A percentile compares a stretch with the other conserved stretches of the same genome.
Evolutionary conservation across 2,888 invertebrate species (phyloP).

Genomic region (Clivina fossor): DNA sequence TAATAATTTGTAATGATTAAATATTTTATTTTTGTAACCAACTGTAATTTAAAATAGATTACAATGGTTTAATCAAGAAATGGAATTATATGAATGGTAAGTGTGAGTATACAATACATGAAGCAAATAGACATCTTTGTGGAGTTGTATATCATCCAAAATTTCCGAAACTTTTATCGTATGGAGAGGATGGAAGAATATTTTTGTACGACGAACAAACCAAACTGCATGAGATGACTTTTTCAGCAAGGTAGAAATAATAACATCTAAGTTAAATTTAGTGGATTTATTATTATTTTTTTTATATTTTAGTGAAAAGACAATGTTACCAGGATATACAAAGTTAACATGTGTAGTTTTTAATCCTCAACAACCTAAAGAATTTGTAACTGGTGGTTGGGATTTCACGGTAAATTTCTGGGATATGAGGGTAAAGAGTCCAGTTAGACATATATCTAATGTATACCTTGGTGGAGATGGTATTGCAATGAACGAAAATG

Average conservation of each 20-base stretch:
- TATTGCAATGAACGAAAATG: conserved; percentile 63
- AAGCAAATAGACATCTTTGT: conserved; percentile 65
- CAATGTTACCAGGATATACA: no score
- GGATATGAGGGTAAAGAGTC: conserved; percentile 66
- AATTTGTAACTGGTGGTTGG: conserved; percentile 70
- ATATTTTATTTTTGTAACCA: neutral
- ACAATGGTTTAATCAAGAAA: conserved; percentile 67
- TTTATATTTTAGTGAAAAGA: no score
- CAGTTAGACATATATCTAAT: conserved; percentile 60
- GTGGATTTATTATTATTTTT: no score
- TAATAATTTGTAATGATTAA: no score
- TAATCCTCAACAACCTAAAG: conserved; percentile 65
- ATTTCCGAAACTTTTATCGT: conserved; percentile 60
- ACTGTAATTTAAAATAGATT: conserved; percentile 57
- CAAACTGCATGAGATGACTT: conserved; percentile 58
- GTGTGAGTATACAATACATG: conserved; percentile 66
- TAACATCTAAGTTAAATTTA: conserved; percentile 4
- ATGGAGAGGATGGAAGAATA: conserved; percentile 65
- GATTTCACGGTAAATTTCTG: conserved; percentile 68
- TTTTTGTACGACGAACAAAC: conserved; percentile 71
- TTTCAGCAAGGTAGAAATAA: conserved; percentile 11
- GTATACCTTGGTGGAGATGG: conserved; percentile 69
- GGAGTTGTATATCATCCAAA: conserved; percentile 65
- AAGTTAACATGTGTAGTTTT: no score
- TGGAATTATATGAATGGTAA: conserved; percentile 68